Evolutionary conservation across 2,113 vertebrate species (phyloP).

Genomic region (Murina feae): DNA sequence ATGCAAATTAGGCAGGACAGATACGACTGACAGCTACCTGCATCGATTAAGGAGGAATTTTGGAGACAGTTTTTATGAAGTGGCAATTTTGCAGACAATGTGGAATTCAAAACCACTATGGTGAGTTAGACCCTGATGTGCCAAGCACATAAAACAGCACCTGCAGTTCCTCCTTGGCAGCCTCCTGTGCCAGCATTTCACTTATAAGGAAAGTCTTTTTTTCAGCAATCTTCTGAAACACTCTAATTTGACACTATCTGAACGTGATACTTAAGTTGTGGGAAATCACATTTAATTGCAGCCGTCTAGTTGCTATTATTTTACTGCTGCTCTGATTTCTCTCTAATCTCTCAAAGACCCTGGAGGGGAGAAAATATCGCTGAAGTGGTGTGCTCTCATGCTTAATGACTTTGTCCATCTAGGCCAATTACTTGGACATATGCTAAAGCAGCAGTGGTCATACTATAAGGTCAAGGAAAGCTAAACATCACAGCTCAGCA

Average conservation of each 20-base stretch:
- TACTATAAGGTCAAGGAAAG: neutral
- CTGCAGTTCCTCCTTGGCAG: slow-evolving; percentile 30
- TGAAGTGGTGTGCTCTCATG: neutral
- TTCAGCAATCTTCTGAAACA: slow-evolving; percentile 55
- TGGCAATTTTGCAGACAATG: slow-evolving; percentile 50
- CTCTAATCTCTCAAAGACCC: slow-evolving; percentile 13
- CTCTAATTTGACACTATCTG: slow-evolving; percentile 61
- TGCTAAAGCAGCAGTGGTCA: neutral
- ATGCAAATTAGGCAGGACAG: neutral
- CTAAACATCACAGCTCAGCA: neutral
- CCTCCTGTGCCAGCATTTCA: slow-evolving; percentile 30
- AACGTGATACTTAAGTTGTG: slow-evolving; percentile 62
- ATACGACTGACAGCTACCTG: neutral
- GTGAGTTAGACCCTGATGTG: slow-evolving; percentile 35
- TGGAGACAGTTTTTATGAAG: slow-evolving; percentile 2
- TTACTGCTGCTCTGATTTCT: slow-evolving; percentile 36
- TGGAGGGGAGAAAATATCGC: neutral
- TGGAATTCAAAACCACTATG: slow-evolving; percentile 50
- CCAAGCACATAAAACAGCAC: slow-evolving; percentile 52
- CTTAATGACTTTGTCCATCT: neutral
- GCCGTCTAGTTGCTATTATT: slow-evolving; percentile 41
- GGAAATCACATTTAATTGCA: slow-evolving; percentile 67
- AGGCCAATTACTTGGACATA: slow-evolving; percentile 36
- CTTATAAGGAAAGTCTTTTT: neutral
- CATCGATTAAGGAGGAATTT: neutral